A percentile compares a stretch with the other conserved stretches of the same genome.
Conservation (phyloP, 2,888 invertebrate genomes). For the Agrochola litura region DNA sequence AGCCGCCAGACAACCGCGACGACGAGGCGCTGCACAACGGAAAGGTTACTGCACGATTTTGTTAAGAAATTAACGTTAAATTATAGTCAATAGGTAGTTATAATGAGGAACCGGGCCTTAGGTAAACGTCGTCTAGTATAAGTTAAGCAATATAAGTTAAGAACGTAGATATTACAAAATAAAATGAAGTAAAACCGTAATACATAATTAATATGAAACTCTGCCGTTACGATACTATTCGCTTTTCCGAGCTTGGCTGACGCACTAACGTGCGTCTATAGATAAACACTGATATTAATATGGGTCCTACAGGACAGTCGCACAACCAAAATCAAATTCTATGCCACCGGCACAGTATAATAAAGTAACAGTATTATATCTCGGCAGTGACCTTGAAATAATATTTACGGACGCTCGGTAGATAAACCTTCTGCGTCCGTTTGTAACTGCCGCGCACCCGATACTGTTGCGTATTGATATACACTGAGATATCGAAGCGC, state of each 20-base stretch:
- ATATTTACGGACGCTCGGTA: no score
- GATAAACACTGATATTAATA: not conserved
- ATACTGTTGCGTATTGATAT: no score
- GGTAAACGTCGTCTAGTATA: not conserved
- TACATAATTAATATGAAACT: not conserved
- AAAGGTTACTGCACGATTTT: constrained; percentile 72
- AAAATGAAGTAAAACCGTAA: not conserved
- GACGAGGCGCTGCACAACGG: constrained; percentile 82
- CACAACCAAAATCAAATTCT: not conserved
- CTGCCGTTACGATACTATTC: not conserved
- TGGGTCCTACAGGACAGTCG: not conserved
- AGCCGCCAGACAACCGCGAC: constrained; percentile 69
- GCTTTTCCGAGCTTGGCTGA: not conserved
- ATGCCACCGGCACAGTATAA: not conserved
- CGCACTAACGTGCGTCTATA: not conserved
- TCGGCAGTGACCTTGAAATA: no score
- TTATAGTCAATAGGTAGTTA: not conserved
- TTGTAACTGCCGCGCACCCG: no score
- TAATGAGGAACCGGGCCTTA: not conserved
- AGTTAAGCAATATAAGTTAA: not conserved
- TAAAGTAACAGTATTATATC: no score
- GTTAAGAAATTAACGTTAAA: not conserved
- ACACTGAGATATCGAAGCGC: no score
- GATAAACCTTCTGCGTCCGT: no score
- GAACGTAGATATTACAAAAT: not conserved